These are phyloP conservation scores for Leptatherina wallacei DNA, from an alignment of 2,797 vertebrate species.

Conservation along the genomic window DNA sequence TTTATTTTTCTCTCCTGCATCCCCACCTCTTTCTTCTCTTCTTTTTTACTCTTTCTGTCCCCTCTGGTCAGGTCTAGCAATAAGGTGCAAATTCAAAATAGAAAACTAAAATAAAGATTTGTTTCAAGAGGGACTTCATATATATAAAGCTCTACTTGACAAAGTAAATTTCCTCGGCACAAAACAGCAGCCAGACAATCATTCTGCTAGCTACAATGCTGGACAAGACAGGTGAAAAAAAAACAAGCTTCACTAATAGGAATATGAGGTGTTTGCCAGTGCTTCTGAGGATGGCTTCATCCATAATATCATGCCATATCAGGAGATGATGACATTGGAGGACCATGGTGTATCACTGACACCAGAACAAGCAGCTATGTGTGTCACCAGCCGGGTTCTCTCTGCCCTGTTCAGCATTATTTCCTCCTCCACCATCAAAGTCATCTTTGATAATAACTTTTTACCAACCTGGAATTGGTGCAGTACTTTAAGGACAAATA, in stretches of 20 bases:
- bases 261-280: slow-evolving; percentile 21
- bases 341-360: slow-evolving; percentile 1
- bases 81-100: no score
- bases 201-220: no score
- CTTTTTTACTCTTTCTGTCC: no score
- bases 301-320: slow-evolving; percentile 9
- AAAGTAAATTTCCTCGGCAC: no score
- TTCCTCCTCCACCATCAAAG: not conserved
- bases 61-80: no score
- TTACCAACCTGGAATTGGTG: slow-evolving; percentile 4
- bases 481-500: not conserved
- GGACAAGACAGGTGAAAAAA: no score
- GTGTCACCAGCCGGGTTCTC: slow-evolving; percentile 9
- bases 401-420: slow-evolving; percentile 23
- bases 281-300: slow-evolving; percentile 11
- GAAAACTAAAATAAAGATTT: no score
- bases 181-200: no score
- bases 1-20: no score
- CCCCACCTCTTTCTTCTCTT: no score
- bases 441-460: slow-evolving; percentile 21
- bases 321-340: slow-evolving; percentile 11
- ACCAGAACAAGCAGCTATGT: slow-evolving; percentile 12
- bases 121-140: no score
- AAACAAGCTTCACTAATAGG: slow-evolving; percentile 14
- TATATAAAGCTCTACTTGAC: no score